phyloP scores from a whole-genome alignment of 2,888 invertebrate species.

The Sinotaia quadrata region DNA sequence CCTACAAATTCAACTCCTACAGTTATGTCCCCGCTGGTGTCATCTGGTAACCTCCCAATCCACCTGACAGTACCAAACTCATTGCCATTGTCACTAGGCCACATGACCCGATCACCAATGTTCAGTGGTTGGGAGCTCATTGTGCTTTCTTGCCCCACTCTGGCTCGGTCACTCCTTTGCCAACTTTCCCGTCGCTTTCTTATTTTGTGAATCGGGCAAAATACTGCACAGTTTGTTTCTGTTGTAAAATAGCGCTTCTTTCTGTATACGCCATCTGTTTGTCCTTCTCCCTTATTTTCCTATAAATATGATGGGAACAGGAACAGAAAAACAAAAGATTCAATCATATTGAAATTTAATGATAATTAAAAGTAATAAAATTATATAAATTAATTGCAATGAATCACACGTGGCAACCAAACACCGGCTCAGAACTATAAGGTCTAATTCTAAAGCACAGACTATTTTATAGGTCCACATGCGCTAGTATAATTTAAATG shows the following conservation, averaged over 20 bases:
- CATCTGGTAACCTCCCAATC: slow-evolving; percentile 75
- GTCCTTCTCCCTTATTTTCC: slow-evolving; percentile 39
- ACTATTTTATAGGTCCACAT: no score
- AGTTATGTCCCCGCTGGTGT: slow-evolving; percentile 72
- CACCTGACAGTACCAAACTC: slow-evolving; percentile 75
- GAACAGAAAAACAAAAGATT: background rate
- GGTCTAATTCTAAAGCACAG: no score
- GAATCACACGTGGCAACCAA: no score
- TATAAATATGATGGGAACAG: background rate
- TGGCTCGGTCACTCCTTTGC: slow-evolving; percentile 27
- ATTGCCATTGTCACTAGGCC: slow-evolving; percentile 74
- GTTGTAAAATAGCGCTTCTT: slow-evolving; percentile 53
- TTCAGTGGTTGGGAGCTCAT: slow-evolving; percentile 46
- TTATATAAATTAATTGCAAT: no score
- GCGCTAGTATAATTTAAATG: no score
- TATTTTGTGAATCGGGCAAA: slow-evolving; percentile 56
- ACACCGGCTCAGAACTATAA: no score
- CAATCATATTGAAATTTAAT: no score
- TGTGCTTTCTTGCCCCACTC: slow-evolving; percentile 28
- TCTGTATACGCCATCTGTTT: slow-evolving; percentile 54
- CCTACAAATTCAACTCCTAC: slow-evolving; percentile 77
- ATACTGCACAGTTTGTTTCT: slow-evolving; percentile 50
- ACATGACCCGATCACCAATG: slow-evolving; percentile 74
- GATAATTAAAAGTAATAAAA: no score
- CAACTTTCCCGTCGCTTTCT: slow-evolving; percentile 41